Percentiles rank a stretch among this genome's conserved stretches.
These are phyloP conservation scores for Triplophysa tibetana DNA, from an alignment of 2,113 vertebrate species.

Conservation along the genomic window DNA sequence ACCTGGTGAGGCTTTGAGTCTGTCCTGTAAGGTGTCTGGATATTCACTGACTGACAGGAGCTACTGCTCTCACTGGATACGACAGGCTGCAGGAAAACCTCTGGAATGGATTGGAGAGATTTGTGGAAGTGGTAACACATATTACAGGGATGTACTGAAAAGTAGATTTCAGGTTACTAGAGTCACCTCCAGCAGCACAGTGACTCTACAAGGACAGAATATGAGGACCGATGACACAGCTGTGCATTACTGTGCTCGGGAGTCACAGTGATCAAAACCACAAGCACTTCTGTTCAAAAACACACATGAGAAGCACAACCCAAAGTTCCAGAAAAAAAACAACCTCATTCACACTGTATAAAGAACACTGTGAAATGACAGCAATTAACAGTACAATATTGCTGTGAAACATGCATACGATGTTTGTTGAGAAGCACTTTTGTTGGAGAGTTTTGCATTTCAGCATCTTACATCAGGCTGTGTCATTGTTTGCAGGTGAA, in stretches of 20 bases:
- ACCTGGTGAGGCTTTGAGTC: slow-evolving; percentile 21
- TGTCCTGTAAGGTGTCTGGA: slow-evolving; percentile 41
- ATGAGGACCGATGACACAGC: slow-evolving; percentile 52
- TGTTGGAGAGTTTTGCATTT: no score
- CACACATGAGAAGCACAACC: not conserved
- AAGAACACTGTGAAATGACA: no score
- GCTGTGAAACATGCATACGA: no score
- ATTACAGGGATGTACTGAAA: slow-evolving; percentile 49
- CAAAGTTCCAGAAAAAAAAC: not conserved
- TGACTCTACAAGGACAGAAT: slow-evolving; percentile 49
- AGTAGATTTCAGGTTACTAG: slow-evolving; percentile 54
- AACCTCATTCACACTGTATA: no score
- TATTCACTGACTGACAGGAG: slow-evolving; percentile 43
- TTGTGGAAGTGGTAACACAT: not conserved
- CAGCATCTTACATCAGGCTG: no score
- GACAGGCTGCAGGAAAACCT: slow-evolving; percentile 52
- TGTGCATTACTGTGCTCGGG: slow-evolving; percentile 5
- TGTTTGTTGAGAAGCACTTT: no score
- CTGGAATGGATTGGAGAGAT: slow-evolving; percentile 55
- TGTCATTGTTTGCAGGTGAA: no score
- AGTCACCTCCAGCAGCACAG: slow-evolving; percentile 49
- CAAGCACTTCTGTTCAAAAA: not conserved
- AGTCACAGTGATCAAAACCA: not conserved
- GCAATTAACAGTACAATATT: no score
- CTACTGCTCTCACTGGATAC: slow-evolving; percentile 41